Base-by-base conservation (phyloP, 2,797 vertebrate genomes). In the Gadopsis bispinosus region DNA sequence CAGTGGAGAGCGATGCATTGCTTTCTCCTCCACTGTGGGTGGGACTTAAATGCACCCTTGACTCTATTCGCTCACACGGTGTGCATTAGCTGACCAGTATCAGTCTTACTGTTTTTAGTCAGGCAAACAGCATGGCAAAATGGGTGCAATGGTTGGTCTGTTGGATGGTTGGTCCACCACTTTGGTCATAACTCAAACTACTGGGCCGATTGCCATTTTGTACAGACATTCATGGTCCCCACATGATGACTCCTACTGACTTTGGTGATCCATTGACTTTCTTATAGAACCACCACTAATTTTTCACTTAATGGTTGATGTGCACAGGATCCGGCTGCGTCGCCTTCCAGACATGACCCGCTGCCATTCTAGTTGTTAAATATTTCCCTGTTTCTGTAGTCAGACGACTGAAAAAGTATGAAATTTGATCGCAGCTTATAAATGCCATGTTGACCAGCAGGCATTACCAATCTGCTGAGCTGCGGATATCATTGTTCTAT, bases 391-490 rank as follows among this genome's bases (percentile, higher is more conserved):
- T 41, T 37, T 22, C 26, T 56, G 17, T 10, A 47, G 29, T n/a
- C 53, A 16, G 7, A 35, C 39, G 45, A 45, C 11, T 14, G 2
- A 29, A 26, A 1, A 4, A 43, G 5, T 7, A 31, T 43, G 35
- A 43, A 13, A 43, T 55, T 13, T 19, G 37, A 55, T 43, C 0
- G 3, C 12, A n/a, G 63, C 31, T 65, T 19, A 14, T 65, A 16
- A 10, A 14, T n/a, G 51, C 31, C 17, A 9, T 51, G 64, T 53
- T 22, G 48, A 39, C 33, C n/a, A 67, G 48, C 19, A 22, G 20
- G 4, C 14, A 58, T 70, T 41, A 55, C n/a, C 51, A n/a, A 70
- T 60, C 66, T 64, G 59, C 66, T 39, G 58, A 39, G 50, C 13
- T 39, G 58, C 58, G 48, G 58, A 55, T 62, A 31, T 56, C 58